These are phyloP conservation scores for Dendrolimus punctatus DNA, from an alignment of 1,140 invertebrate genomes.

Conservation along the genomic window DNA sequence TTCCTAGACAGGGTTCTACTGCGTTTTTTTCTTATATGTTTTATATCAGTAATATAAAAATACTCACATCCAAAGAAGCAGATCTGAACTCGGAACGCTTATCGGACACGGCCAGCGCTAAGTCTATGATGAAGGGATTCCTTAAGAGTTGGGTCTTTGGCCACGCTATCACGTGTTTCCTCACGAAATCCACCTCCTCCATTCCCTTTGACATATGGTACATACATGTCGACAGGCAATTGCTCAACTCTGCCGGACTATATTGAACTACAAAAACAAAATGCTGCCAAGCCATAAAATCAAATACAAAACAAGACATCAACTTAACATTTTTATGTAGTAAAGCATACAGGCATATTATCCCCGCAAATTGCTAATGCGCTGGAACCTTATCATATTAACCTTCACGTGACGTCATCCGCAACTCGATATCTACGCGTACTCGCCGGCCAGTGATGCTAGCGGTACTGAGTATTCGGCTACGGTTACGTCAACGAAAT, in stretches of 20 bases:
- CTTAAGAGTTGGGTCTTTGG: slow-evolving; percentile 38
- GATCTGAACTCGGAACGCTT: slow-evolving; percentile 41
- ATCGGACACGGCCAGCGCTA: slow-evolving; percentile 42
- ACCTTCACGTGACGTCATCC: too few relatives aligned
- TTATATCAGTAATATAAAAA: slow-evolving; percentile 3
- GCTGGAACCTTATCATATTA: too few relatives aligned
- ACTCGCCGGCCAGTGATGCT: too few relatives aligned
- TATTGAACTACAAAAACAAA: slow-evolving; percentile 25
- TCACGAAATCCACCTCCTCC: slow-evolving; percentile 32
- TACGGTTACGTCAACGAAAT: too few relatives aligned
- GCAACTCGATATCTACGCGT: too few relatives aligned
- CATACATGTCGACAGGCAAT: slow-evolving; percentile 46
- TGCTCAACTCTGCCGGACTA: slow-evolving; percentile 37
- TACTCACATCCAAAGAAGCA: slow-evolving; percentile 50
- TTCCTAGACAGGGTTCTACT: too few relatives aligned
- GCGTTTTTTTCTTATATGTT: neutral
- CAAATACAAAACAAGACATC: neutral
- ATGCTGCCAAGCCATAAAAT: neutral
- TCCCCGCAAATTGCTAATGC: too few relatives aligned
- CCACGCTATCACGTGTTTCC: slow-evolving; percentile 42
- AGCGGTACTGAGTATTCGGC: too few relatives aligned
- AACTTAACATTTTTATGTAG: neutral
- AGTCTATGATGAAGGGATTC: slow-evolving; percentile 39
- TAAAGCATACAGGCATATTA: too few relatives aligned
- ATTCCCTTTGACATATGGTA: slow-evolving; percentile 44